Evolutionary conservation across 2,797 vertebrate genomes (phyloP).

Genomic region (Tokudaia tokunoshimensis): DNA sequence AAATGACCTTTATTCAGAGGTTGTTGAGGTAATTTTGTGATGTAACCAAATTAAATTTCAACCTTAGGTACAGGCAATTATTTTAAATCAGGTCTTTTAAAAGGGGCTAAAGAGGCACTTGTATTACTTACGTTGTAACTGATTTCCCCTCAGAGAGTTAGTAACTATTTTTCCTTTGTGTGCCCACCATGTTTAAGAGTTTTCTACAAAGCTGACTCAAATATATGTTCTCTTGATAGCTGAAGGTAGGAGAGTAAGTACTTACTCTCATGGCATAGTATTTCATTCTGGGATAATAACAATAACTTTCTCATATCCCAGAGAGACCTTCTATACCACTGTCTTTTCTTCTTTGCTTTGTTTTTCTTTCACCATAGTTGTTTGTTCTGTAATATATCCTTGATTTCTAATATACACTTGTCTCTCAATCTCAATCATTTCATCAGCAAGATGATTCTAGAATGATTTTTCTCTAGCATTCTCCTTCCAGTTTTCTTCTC

Average conservation of each 20-base stretch:
- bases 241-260: background rate
- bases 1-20: slow-evolving; percentile 79
- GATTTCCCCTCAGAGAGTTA: slow-evolving; percentile 64
- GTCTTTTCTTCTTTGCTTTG: background rate
- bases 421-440: background rate
- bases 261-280: background rate
- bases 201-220: slow-evolving; percentile 43
- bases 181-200: background rate
- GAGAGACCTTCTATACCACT: background rate
- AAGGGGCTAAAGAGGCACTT: slow-evolving; percentile 53
- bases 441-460: slow-evolving; percentile 1
- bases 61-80: slow-evolving; percentile 61
- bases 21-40: slow-evolving; percentile 73
- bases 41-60: slow-evolving; percentile 81
- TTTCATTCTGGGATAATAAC: slow-evolving; percentile 43
- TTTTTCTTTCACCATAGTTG: slow-evolving; percentile 2
- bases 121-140: slow-evolving; percentile 54
- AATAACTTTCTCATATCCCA: background rate
- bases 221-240: background rate
- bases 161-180: slow-evolving; percentile 56
- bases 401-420: background rate
- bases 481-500: background rate
- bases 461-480: background rate
- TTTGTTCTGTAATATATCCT: background rate
- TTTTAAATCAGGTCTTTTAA: slow-evolving; percentile 69